phyloP scores from a whole-genome alignment of 2,888 invertebrate genomes.

The Dryococelus australis region DNA sequence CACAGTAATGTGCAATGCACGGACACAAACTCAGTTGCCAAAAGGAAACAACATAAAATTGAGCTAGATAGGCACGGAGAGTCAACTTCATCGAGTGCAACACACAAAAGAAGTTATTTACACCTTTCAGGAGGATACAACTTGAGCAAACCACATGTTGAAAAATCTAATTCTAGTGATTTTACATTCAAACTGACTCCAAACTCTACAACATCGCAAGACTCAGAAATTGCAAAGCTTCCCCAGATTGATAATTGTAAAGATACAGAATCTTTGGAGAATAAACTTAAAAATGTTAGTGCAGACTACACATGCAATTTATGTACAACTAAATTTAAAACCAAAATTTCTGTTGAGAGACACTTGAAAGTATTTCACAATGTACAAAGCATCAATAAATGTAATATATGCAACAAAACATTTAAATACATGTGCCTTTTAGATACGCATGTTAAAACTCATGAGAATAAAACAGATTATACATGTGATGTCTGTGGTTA shows the following conservation, averaged over 20 bases:
- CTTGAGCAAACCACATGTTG: neutral
- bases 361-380: neutral
- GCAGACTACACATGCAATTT: neutral
- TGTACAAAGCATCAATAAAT: conserved; percentile 12
- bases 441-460: conserved; percentile 32
- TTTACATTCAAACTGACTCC: neutral
- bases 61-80: neutral
- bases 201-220: neutral
- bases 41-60: neutral
- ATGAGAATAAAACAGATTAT: conserved; percentile 43
- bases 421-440: conserved; percentile 33
- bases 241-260: neutral
- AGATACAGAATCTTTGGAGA: neutral
- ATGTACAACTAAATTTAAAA: neutral
- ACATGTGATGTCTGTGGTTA: conserved; percentile 44
- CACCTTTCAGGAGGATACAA: neutral
- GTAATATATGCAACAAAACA: conserved; percentile 30
- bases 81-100: neutral
- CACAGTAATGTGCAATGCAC: neutral
- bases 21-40: neutral
- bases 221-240: neutral
- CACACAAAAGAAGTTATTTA: neutral
- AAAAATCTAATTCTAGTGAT: neutral
- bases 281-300: neutral
- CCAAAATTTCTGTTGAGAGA: neutral